Evolutionary conservation across 2,113 vertebrate species (phyloP).

Genomic region (Macrotis lagotis): DNA sequence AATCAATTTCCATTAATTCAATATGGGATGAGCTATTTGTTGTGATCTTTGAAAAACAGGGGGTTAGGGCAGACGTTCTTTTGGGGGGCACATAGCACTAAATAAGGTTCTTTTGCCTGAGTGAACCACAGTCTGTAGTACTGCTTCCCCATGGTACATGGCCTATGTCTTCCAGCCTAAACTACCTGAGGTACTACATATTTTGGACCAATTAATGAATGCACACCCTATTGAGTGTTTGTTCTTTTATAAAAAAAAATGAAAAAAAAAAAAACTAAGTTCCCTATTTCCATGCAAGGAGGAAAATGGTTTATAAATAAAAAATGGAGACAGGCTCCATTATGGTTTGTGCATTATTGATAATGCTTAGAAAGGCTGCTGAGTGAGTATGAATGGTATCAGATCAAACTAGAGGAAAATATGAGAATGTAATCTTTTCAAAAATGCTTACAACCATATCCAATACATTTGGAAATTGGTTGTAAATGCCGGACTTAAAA

Average conservation of each 20-base stretch:
- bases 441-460: slow-evolving; percentile 50
- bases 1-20: not conserved
- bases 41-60: not conserved
- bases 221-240: accelerated
- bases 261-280: not conserved
- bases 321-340: slow-evolving; percentile 40
- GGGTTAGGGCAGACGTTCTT: not conserved
- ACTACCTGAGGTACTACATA: accelerated
- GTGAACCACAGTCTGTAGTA: not conserved
- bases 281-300: not conserved
- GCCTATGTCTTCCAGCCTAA: accelerated
- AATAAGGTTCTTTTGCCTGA: not conserved
- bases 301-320: slow-evolving; percentile 49
- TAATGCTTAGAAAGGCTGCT: slow-evolving; percentile 29
- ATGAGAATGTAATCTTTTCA: slow-evolving; percentile 5
- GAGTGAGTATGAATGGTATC: slow-evolving; percentile 2
- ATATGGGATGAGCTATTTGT: not conserved
- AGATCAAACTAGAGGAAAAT: slow-evolving; percentile 15
- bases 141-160: not conserved
- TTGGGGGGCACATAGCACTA: not conserved
- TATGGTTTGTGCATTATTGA: slow-evolving; percentile 59
- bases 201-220: not conserved
- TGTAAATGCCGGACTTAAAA: slow-evolving; percentile 1
- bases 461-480: slow-evolving; percentile 54
- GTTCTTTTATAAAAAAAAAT: not conserved